Evolutionary conservation across 2,797 vertebrate species (phyloP), one percentile per base, ranked within the genome.

Genomic region (Malurus leucopterus): DNA sequence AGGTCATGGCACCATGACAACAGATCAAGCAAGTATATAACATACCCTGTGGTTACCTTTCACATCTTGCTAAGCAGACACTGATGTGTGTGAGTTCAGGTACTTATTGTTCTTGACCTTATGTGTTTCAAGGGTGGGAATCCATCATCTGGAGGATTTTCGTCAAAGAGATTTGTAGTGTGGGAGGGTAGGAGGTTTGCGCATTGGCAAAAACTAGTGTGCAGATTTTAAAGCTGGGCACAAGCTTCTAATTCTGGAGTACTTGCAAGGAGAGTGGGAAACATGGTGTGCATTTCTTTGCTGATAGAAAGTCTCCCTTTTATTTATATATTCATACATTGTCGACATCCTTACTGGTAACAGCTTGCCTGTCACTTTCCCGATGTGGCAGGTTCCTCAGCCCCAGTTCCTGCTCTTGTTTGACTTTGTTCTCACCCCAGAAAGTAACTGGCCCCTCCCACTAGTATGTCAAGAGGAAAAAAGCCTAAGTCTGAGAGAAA

Each of bases 321-420:
- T 78, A 57, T 72, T 76, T 88, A 69, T 58, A 26, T 50, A 41
- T 49, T 80, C 61, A 50, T 46, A 59, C 16, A 18, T 70, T 84
- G 63, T 84, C 14, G 1, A 34, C 46, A 30, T 47, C 22, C 38
- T 71, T 78, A 63, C 38, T 63, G 51, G 27, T 82, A 87, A 84
- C 79, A 84, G 79, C 46, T 89, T 87, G 36, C 54, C 58, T 91
- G 44, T 87, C 68, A 71, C 83, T 71, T 86, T 68, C 68, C 23
- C 29, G 57, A 1, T 4, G 50, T 68, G 41, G 75, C 62, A 74
- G 29, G 29, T 61, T 74, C 63, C 67, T 92, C 68, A 91, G 43
- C 29, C 22, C 38, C 27, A 49, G 46, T 27, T 78, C 54, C 46
- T 82, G 38, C 20, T 79, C 55, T 76, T 71, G 16, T 68, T 73